Evolutionary conservation across 2,888 invertebrate species (phyloP).

Genomic region (Eustalomyia histrio): DNA sequence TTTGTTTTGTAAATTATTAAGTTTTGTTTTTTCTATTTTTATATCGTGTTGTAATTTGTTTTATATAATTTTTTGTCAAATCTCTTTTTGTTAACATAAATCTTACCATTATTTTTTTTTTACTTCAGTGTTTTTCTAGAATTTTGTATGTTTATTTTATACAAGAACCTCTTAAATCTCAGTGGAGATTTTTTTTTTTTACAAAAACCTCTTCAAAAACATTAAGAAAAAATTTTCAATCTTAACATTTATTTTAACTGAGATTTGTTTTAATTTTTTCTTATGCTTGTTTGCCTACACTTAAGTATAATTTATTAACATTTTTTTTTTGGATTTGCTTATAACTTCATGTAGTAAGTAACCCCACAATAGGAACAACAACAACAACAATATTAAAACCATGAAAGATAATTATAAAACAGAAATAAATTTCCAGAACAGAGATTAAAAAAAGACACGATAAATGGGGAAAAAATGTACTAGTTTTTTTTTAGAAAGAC

Average conservation of each 20-base stretch:
- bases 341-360: slow-evolving; percentile 47
- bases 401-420: slow-evolving; percentile 68
- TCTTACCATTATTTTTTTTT: slow-evolving; percentile 44
- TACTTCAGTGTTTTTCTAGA: neutral
- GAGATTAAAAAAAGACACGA: slow-evolving; percentile 59
- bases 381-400: slow-evolving; percentile 29
- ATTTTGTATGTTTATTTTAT: slow-evolving; percentile 18
- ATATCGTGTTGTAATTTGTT: neutral
- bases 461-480: slow-evolving; percentile 14
- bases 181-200: slow-evolving; percentile 43
- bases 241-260: slow-evolving; percentile 62
- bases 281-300: slow-evolving; percentile 61
- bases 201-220: slow-evolving; percentile 36
- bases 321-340: slow-evolving; percentile 34
- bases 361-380: no score
- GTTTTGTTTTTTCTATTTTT: neutral
- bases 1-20: neutral
- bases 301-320: slow-evolving; percentile 65
- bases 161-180: slow-evolving; percentile 55
- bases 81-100: slow-evolving; percentile 41
- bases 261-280: slow-evolving; percentile 61
- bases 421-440: slow-evolving; percentile 67
- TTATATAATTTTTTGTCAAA: slow-evolving; percentile 7
- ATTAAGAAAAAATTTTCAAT: slow-evolving; percentile 50
- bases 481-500: neutral